Conservation (phyloP, 2,797 vertebrate species). For the Tadarida brasiliensis region DNA sequence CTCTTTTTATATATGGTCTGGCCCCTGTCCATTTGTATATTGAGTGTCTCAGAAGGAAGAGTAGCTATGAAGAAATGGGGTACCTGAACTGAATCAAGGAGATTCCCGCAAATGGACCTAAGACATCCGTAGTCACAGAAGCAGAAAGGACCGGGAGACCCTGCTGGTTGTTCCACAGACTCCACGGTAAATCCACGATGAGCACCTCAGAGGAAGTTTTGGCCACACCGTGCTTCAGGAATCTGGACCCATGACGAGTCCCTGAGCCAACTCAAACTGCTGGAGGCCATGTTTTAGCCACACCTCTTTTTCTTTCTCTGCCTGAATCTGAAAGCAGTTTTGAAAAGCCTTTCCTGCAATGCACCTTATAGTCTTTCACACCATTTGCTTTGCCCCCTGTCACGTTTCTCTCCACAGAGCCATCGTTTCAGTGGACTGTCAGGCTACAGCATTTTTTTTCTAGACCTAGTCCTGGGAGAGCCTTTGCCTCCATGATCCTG, state of each 20-base stretch:
- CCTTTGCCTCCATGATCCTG: neutral
- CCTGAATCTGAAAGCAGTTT: neutral
- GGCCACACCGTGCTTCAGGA: neutral
- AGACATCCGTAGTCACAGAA: neutral
- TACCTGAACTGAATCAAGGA: neutral
- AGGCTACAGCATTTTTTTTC: neutral
- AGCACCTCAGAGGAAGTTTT: accelerated
- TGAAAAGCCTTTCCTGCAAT: neutral
- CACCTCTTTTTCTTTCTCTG: neutral
- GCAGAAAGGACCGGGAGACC: neutral
- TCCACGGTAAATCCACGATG: neutral
- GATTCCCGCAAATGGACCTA: neutral
- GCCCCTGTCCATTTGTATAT: neutral
- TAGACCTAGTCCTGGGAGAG: neutral
- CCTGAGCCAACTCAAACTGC: neutral
- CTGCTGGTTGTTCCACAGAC: neutral
- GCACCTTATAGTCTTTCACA: neutral
- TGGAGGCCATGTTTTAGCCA: neutral
- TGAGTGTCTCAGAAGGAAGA: neutral
- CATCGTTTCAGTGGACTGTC: neutral
- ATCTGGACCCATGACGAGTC: neutral
- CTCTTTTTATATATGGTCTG: neutral
- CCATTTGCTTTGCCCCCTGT: neutral
- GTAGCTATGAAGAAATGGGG: neutral
- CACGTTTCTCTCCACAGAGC: neutral